These are phyloP conservation scores for Diachasma alloeum DNA, from an alignment of 1,140 invertebrate species.

Conservation along the genomic window DNA sequence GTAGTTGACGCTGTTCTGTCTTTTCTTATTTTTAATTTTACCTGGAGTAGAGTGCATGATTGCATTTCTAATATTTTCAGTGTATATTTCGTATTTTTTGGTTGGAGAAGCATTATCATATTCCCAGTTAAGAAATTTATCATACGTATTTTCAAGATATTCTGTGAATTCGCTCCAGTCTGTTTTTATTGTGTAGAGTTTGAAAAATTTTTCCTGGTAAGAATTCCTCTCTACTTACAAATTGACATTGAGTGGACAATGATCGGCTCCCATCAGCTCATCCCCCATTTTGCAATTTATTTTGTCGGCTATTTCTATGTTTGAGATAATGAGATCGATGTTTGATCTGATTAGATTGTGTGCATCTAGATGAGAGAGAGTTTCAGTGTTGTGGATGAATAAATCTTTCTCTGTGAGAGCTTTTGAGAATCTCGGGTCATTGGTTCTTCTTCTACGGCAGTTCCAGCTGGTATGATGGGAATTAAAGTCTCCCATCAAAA, in stretches of 20 bases:
- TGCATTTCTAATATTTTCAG: no score
- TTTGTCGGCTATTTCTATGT: background rate
- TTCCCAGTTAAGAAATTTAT: background rate
- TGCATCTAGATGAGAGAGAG: constrained; percentile 3
- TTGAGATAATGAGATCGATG: constrained; percentile 21
- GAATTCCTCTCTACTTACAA: background rate
- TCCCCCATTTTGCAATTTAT: background rate
- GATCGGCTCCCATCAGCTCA: constrained; percentile 20
- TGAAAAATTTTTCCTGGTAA: no score
- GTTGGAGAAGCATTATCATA: background rate
- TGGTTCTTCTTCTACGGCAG: background rate
- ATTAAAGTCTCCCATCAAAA: background rate
- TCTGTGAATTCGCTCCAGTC: background rate
- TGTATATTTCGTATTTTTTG: no score
- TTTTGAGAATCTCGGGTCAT: constrained; percentile 8
- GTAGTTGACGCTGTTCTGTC: no score
- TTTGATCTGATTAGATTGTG: background rate
- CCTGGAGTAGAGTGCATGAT: no score
- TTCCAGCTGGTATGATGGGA: background rate
- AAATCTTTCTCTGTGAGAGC: background rate
- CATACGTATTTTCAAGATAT: background rate
- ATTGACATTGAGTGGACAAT: constrained; percentile 15
- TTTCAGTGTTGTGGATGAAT: background rate
- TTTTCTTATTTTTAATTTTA: no score
- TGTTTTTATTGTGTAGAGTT: background rate